A percentile compares a stretch with the other conserved stretches of the same genome.
Evolutionary conservation across 1,140 invertebrate species (phyloP).

Genomic region (Apis florea): DNA sequence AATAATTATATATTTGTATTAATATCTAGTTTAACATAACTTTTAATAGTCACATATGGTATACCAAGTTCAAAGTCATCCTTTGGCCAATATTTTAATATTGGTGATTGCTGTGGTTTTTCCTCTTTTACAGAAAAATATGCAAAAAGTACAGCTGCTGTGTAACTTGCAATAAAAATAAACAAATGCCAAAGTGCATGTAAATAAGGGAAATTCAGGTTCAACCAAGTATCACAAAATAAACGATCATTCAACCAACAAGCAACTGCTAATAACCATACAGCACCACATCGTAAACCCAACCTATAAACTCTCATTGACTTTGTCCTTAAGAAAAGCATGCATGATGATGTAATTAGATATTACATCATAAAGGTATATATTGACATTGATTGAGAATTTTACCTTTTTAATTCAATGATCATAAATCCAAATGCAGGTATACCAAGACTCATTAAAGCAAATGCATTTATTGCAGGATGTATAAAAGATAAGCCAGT

Average conservation of each 20-base stretch:
- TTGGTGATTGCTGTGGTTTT: slow-evolving; percentile 85
- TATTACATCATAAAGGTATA: background rate
- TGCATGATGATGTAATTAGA: slow-evolving; percentile 24
- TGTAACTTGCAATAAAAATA: slow-evolving; percentile 89
- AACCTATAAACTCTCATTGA: slow-evolving; percentile 84
- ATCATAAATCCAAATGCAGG: slow-evolving; percentile 86
- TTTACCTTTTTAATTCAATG: slow-evolving; percentile 84
- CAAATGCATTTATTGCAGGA: slow-evolving; percentile 89
- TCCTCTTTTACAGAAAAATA: slow-evolving; percentile 89
- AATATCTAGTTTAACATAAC: slow-evolving; percentile 80
- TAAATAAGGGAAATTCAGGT: slow-evolving; percentile 88
- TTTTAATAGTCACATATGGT: slow-evolving; percentile 85
- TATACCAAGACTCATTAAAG: slow-evolving; percentile 87
- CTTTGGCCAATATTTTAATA: slow-evolving; percentile 87
- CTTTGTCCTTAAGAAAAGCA: slow-evolving; percentile 81
- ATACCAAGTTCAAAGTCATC: slow-evolving; percentile 88
- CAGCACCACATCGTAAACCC: slow-evolving; percentile 84
- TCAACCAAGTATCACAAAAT: slow-evolving; percentile 89
- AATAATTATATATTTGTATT: slow-evolving; percentile 79
- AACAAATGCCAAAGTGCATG: slow-evolving; percentile 91
- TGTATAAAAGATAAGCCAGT: slow-evolving; percentile 86
- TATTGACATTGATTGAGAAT: slow-evolving; percentile 10
- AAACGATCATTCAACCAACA: slow-evolving; percentile 90
- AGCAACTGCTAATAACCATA: slow-evolving; percentile 85
- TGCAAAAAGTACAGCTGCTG: slow-evolving; percentile 87